Evolutionary conservation across 1,140 invertebrate species (phyloP), one percentile per base, ranked within the genome.

Genomic region (Eueides isabella): DNA sequence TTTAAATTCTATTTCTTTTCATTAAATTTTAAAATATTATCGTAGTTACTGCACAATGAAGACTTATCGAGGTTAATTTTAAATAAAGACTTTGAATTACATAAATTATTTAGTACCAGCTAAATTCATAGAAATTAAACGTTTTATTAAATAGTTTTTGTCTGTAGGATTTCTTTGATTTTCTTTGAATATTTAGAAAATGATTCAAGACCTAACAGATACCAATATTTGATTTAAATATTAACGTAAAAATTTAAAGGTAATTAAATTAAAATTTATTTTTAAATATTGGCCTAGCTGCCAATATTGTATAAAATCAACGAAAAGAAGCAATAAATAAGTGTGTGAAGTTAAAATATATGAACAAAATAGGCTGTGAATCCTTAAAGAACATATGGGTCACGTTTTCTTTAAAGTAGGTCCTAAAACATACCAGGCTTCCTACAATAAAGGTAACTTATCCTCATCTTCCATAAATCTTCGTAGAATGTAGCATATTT

Each of bases 11-110:
- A 44, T 44, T 16, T 44, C n/a, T 19, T 44, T 19, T 19, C 41
- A 19, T 44, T 44, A 5, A 44, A 44, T 44, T 44, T 44, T 44
- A 44, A 41, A 44, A 44, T 44, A 44, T 44, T 44, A 44, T 44
- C 41, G 3, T 44, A 44, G n/a, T 19, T 19, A 4, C 19, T 44
- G 19, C n/a, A 44, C 41, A 44, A 44, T 44, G 2, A 5, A 19
- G 16, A 1, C 16, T n/a, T 19, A 19, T n/a, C n/a, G 16, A 44
- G 41, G 41, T 14, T 44, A 44, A 44, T 44, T 44, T 44, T 44
- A 44, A n/a, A 44, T 19, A 7, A 16, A 41, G 16, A 19, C 19
- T 19, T 44, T 44, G 41, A 44, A 19, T 44, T 44, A 23, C 19
- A 44, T 44, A n/a, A 44, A 41, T 41, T 41, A 41, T 41, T 41